Percentiles rank a stretch among this genome's conserved stretches.
Evolutionary conservation across 2,888 invertebrate species (phyloP).

Genomic region (Linnaemya tessellans): DNA sequence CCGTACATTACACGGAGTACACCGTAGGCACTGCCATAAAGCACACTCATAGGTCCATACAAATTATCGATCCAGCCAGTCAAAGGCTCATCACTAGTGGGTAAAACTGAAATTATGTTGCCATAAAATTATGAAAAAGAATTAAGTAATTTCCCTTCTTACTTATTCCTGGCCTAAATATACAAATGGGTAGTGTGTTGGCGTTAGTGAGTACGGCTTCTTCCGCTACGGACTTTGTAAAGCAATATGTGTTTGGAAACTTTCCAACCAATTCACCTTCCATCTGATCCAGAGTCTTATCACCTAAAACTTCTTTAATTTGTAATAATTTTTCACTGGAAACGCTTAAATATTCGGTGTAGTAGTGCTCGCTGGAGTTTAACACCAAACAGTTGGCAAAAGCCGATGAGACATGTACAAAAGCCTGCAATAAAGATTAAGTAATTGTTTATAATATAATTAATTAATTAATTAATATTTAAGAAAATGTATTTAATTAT

Average conservation of each 20-base stretch:
- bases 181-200: slow-evolving; percentile 86
- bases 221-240: slow-evolving; percentile 89
- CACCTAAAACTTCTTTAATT: slow-evolving; percentile 79
- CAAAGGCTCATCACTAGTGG: slow-evolving; percentile 84
- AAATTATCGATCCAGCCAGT: slow-evolving; percentile 89
- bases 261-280: slow-evolving; percentile 76
- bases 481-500: too few species aligned
- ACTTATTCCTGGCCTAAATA: slow-evolving; percentile 89
- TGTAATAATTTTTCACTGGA: slow-evolving; percentile 80
- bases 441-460: background rate
- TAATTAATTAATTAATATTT: too few species aligned
- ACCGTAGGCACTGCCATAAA: slow-evolving; percentile 85
- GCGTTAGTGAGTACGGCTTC: slow-evolving; percentile 85
- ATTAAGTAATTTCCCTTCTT: slow-evolving; percentile 71
- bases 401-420: slow-evolving; percentile 88
- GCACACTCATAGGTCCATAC: slow-evolving; percentile 85
- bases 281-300: slow-evolving; percentile 80
- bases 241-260: slow-evolving; percentile 89
- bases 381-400: slow-evolving; percentile 86
- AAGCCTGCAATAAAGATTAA: slow-evolving; percentile 80
- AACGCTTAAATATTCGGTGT: slow-evolving; percentile 79
- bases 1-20: slow-evolving; percentile 83
- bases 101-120: slow-evolving; percentile 81
- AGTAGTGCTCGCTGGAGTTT: slow-evolving; percentile 82
- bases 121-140: background rate